These are phyloP conservation scores for Leptinotarsa peninsularis DNA, from an alignment of 2,888 invertebrate species.

Conservation along the genomic window DNA sequence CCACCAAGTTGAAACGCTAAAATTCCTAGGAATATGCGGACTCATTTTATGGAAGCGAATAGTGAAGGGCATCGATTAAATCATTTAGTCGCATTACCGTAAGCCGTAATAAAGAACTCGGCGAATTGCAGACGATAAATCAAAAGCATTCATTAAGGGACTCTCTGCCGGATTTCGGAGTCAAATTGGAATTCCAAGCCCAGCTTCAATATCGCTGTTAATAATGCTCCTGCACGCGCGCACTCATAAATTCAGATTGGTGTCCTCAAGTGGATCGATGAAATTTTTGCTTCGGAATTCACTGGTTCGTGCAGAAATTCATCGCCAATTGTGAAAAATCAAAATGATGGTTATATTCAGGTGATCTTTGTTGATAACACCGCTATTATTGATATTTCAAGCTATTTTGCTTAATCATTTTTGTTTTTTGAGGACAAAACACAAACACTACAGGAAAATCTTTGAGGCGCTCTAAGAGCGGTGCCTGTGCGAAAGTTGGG, in stretches of 20 bases:
- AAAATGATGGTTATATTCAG: not conserved
- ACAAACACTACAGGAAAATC: no score
- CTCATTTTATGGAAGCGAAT: not conserved
- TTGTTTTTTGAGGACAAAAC: no score
- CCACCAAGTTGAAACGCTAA: not conserved
- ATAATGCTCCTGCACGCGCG: conserved; percentile 61
- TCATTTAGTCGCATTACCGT: conserved; percentile 52
- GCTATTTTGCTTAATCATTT: no score
- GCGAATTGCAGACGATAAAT: conserved; percentile 64
- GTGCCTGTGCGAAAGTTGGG: no score
- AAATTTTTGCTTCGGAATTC: conserved; percentile 11
- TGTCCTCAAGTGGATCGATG: conserved; percentile 18
- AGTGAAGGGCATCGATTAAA: conserved; percentile 48
- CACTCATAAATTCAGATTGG: conserved; percentile 47
- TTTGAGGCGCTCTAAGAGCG: no score
- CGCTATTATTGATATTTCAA: no score
- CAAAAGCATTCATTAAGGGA: conserved; percentile 65
- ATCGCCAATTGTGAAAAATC: not conserved
- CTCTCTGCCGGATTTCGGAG: conserved; percentile 63
- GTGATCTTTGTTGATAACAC: not conserved
- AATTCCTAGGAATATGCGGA: not conserved
- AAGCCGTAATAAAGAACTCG: conserved; percentile 62
- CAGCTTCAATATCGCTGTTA: conserved; percentile 63
- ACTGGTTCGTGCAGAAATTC: not conserved
- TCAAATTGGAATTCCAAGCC: conserved; percentile 65